Conservation (phyloP, 2,797 vertebrate species). For the Diplodus puntazzo region DNA sequence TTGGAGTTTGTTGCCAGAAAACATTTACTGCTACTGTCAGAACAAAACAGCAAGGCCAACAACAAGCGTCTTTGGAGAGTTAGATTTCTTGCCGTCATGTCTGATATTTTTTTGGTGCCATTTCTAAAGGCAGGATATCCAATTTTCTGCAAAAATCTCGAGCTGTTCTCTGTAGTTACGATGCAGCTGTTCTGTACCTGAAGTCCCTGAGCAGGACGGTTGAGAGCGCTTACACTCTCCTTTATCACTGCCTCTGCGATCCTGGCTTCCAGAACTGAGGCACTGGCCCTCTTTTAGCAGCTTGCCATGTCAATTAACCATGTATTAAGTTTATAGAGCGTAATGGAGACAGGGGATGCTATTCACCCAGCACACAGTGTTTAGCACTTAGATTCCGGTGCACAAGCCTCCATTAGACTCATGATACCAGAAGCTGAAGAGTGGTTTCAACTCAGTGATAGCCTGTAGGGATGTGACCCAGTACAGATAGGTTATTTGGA, state of each 20-base stretch:
- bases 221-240: slow-evolving; percentile 28
- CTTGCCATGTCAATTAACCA: slow-evolving; percentile 69
- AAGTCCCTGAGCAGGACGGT: slow-evolving; percentile 12
- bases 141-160: background rate
- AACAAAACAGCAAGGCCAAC: background rate
- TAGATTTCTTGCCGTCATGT: background rate
- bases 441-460: slow-evolving; percentile 72
- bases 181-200: slow-evolving; percentile 27
- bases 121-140: background rate
- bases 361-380: slow-evolving; percentile 40
- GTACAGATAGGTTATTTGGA: slow-evolving; percentile 59
- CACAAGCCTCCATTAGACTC: slow-evolving; percentile 51
- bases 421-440: slow-evolving; percentile 44
- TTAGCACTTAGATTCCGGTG: slow-evolving; percentile 50
- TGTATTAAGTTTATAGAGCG: slow-evolving; percentile 50
- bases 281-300: slow-evolving; percentile 70
- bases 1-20: background rate
- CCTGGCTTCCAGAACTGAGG: slow-evolving; percentile 58
- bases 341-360: slow-evolving; percentile 38
- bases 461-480: slow-evolving; percentile 72
- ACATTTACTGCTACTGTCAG: background rate
- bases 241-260: slow-evolving; percentile 57
- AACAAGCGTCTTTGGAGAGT: too few relatives aligned
- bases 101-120: background rate
- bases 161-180: background rate